Base-by-base conservation (phyloP, 2,113 vertebrate species). In the Rhinolophus sinicus region DNA sequence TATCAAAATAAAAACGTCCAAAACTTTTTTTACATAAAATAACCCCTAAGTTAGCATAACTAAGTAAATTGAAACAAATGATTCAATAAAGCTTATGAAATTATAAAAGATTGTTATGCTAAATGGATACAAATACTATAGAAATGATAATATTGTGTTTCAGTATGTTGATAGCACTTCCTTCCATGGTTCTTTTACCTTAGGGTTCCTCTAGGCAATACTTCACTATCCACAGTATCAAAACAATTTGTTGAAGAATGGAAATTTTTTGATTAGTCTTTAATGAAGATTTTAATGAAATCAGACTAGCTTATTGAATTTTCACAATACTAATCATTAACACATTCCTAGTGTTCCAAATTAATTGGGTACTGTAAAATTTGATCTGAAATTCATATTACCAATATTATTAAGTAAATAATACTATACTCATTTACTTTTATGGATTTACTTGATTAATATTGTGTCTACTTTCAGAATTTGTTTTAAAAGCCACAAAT, bases 211-310 rank as follows among this genome's bases (percentile, higher is more conserved):
- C 24, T 73, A 50, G 33, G n/a, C 28, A 69, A 30, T 15, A 80
- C 24, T 93, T 93, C 6, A 75, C n/a, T 22, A 30, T 67, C 15
- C 35, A 82, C 8, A 33, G 2, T 22, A 87, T 47, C 8, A 50
- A 80, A 94, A 76, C 26, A 88, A 75, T 9, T 78, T 95, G 62
- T 33, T 75, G 13, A 96, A 76, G 52, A 96, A 94, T 81, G 12
- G 75, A 84, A 94, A 62, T 70, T 77, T 16, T 77, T 54, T 54
- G 52, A 54, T 18, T 15, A 18, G 16, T 54, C 14, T 54, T 16
- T 54, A 54, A 54, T 54, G 16, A 54, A 15, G 16, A 16, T 54
- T 54, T 54, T 54, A 18, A 54, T 54, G 16, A 16, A 54, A n/a
- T 81, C 16, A 88, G 15, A 75, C 10, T 86, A 21, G 6, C 83